These are phyloP conservation scores for Amphilophus citrinellus DNA, from an alignment of 2,113 vertebrate species.

Conservation along the genomic window DNA sequence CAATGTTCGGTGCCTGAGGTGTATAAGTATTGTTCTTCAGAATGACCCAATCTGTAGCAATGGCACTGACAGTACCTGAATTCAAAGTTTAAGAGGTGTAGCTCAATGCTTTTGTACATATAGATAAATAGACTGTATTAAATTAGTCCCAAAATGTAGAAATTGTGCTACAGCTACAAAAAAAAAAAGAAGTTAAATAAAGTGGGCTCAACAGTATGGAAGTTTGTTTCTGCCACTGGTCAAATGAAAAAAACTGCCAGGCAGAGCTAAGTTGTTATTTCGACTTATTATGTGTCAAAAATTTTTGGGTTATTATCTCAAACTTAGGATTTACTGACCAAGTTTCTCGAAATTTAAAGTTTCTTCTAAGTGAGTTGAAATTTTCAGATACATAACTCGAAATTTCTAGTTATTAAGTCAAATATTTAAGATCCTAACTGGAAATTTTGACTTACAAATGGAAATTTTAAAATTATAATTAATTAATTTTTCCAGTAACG, in stretches of 20 bases:
- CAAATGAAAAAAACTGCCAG: too few relatives aligned
- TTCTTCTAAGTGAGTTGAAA: neutral
- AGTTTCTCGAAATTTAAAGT: too few relatives aligned
- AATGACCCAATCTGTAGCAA: neutral
- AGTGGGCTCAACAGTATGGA: neutral
- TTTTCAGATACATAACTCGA: neutral
- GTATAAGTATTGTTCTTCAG: neutral
- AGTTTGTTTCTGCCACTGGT: neutral
- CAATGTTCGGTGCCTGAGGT: neutral
- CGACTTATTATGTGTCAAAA: neutral
- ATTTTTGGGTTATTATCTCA: neutral
- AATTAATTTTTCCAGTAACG: too few relatives aligned
- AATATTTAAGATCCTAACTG: neutral
- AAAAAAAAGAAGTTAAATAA: neutral
- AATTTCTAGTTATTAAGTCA: neutral
- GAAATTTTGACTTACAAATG: too few relatives aligned
- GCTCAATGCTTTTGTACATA: neutral
- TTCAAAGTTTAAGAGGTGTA: neutral
- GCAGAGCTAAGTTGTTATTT: too few relatives aligned
- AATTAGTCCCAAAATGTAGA: neutral
- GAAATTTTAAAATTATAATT: too few relatives aligned
- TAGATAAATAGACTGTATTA: neutral
- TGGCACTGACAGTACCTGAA: neutral
- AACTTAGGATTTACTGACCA: too few relatives aligned
- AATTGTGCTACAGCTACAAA: neutral